Evolutionary conservation across 2,797 vertebrate species (phyloP).

Genomic region (Gorsachius magnificus): DNA sequence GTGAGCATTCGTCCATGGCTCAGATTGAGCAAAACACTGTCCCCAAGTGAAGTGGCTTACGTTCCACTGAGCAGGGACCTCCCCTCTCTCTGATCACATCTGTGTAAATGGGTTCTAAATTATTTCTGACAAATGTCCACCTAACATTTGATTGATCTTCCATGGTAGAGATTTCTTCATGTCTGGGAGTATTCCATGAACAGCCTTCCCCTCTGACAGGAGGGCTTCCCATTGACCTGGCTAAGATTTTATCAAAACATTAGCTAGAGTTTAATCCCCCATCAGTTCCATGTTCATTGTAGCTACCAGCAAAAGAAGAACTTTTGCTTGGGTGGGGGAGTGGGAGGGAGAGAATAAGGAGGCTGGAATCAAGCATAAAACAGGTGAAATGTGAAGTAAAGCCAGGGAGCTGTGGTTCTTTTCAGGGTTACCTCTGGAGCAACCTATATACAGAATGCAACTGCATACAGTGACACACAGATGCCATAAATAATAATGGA

Average conservation of each 20-base stretch:
- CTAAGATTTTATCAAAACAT: neutral
- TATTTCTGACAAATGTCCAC: neutral
- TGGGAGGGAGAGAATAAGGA: neutral
- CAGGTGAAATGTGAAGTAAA: neutral
- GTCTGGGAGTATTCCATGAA: neutral
- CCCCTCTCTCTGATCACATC: neutral
- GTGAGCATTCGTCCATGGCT: neutral
- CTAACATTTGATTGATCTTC: neutral
- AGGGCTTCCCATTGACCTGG: neutral
- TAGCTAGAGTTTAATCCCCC: neutral
- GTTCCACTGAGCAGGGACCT: fast-evolving
- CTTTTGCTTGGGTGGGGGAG: neutral
- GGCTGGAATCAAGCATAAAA: neutral
- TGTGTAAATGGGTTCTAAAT: neutral
- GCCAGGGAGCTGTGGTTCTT: neutral
- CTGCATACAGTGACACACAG: neutral
- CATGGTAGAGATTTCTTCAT: fast-evolving
- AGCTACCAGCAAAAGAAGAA: neutral
- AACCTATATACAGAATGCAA: neutral
- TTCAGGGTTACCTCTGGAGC: neutral
- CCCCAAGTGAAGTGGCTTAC: neutral
- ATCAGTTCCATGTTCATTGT: neutral
- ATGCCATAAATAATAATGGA: conserved; percentile 48
- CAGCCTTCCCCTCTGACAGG: neutral
- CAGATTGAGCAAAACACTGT: fast-evolving